phyloP scores from a whole-genome alignment of 2,797 vertebrate species.

The Bradypodion ventrale region DNA sequence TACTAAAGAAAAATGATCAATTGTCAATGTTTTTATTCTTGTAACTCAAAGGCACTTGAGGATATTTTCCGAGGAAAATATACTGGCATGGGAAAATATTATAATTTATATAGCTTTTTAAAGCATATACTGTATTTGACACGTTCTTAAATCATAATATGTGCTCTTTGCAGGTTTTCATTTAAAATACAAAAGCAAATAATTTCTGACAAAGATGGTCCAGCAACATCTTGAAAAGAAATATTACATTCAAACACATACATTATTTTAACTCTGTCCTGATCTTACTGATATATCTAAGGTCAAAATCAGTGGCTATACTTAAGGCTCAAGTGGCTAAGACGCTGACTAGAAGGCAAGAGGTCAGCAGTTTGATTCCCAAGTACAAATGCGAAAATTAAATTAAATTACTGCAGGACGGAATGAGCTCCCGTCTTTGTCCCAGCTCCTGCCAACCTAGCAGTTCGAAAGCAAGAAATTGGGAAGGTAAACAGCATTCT shows the following conservation, averaged over 20 bases:
- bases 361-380: no score
- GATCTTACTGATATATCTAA: background rate
- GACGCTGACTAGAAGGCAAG: no score
- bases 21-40: background rate
- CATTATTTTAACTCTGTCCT: constrained; percentile 5
- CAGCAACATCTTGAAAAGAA: constrained; percentile 11
- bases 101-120: constrained; percentile 4
- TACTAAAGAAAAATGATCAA: background rate
- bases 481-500: no score
- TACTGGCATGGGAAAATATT: background rate
- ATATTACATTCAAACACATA: background rate
- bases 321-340: no score
- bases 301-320: constrained; percentile 8
- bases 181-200: background rate
- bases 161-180: constrained; percentile 32
- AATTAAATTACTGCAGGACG: no score
- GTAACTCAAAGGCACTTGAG: background rate
- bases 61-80: background rate
- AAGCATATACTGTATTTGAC: constrained; percentile 23
- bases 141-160: constrained; percentile 34
- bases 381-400: no score
- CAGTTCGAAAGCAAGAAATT: no score
- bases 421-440: no score
- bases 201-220: background rate
- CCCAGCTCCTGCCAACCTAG: no score